These are phyloP conservation scores for Stichopus horrens DNA, from an alignment of 53 echinoderm and acorn worm species.

Conservation along the genomic window DNA sequence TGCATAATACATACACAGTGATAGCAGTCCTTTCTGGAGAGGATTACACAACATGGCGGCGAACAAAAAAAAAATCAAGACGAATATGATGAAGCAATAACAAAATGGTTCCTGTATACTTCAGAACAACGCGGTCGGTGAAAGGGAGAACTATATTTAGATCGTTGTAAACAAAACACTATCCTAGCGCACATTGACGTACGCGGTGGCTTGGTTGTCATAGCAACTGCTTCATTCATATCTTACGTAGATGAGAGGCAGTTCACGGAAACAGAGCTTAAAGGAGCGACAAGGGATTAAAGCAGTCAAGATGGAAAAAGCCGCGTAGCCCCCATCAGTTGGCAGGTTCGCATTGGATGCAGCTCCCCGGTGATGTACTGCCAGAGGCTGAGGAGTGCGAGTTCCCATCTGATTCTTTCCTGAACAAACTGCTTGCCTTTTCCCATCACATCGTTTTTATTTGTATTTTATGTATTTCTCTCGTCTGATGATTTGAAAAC, in stretches of 20 bases:
- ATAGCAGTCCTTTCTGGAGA: not conserved
- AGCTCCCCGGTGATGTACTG: no score
- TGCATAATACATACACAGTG: not conserved
- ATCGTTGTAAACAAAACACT: slow-evolving; percentile 48
- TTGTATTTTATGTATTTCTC: no score
- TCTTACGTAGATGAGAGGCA: slow-evolving; percentile 52
- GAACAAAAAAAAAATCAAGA: not conserved
- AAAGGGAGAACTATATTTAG: slow-evolving; percentile 43
- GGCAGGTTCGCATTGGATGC: no score
- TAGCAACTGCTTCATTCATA: slow-evolving; percentile 45
- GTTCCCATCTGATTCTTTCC: no score
- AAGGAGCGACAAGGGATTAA: slow-evolving; percentile 7
- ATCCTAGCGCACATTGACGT: slow-evolving; percentile 45
- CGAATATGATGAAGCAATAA: not conserved
- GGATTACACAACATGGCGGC: not conserved
- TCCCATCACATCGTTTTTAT: no score
- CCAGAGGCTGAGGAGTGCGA: no score
- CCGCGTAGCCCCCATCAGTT: no score
- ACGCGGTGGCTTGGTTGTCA: slow-evolving; percentile 41
- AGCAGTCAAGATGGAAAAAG: not conserved
- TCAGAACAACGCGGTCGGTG: slow-evolving; percentile 15
- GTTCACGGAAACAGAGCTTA: slow-evolving; percentile 26
- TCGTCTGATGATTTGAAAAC: not conserved
- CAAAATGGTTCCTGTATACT: slow-evolving; percentile 31
- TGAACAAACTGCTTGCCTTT: no score